A percentile compares a stretch with the other conserved stretches of the same genome.
Conservation (phyloP, 2,797 vertebrate genomes). For the Anomalospiza imberbis region DNA sequence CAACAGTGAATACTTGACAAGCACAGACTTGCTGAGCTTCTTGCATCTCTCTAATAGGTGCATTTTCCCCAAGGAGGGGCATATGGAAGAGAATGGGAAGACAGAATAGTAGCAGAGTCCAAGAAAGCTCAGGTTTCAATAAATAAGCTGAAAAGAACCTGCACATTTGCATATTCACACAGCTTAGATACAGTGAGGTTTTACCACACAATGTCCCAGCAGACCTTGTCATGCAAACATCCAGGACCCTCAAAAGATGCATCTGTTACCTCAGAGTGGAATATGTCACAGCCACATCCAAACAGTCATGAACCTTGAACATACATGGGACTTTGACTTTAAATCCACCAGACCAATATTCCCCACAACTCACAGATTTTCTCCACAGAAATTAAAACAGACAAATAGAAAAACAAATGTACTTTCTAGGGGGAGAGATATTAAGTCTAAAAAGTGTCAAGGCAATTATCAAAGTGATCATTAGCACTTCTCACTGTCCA, state of each 20-base stretch:
- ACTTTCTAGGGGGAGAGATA: not conserved
- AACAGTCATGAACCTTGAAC: not conserved
- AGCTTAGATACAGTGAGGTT: not conserved
- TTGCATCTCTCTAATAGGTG: not conserved
- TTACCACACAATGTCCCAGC: fast-evolving
- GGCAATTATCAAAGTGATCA: not conserved
- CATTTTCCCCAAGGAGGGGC: not conserved
- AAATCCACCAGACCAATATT: not conserved
- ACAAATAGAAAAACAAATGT: not conserved
- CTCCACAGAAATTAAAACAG: not conserved
- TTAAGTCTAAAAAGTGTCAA: not conserved
- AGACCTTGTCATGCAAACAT: not conserved
- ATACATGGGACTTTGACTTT: not conserved
- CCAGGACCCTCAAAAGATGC: not conserved
- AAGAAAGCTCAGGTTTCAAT: not conserved
- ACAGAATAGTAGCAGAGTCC: not conserved
- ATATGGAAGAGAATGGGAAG: not conserved
- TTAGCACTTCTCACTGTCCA: not conserved
- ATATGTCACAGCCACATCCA: not conserved
- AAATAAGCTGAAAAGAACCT: not conserved
- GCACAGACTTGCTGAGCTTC: not conserved
- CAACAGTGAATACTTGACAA: fast-evolving
- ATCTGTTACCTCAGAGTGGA: not conserved
- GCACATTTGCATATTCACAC: not conserved
- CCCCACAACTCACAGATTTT: not conserved